Evolutionary conservation across 2,113 vertebrate species (phyloP).

Genomic region (Mohoua ochrocephala): DNA sequence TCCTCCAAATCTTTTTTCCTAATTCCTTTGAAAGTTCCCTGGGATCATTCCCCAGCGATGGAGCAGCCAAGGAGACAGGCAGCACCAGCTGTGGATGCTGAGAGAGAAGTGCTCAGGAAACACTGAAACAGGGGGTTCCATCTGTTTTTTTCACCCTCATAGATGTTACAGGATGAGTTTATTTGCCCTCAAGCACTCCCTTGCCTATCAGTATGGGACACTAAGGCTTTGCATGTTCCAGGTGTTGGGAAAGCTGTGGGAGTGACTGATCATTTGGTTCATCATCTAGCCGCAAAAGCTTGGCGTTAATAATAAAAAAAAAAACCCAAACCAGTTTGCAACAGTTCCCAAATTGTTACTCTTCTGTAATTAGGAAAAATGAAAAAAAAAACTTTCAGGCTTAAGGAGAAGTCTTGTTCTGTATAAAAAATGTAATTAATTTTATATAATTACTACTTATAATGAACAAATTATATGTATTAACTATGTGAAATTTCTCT

Average conservation of each 20-base stretch:
- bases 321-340: not conserved
- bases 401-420: not conserved
- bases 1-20: not conserved
- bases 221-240: not conserved
- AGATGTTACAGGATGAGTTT: not conserved
- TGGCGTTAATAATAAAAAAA: not conserved
- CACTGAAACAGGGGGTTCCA: not conserved
- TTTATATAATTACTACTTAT: not conserved
- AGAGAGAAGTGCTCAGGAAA: not conserved
- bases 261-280: not conserved
- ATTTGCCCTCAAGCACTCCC: not conserved
- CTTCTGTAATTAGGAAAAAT: not conserved
- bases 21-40: not conserved
- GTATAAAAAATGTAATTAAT: not conserved
- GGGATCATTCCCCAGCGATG: too few relatives aligned
- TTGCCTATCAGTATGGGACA: too few relatives aligned
- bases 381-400: accelerated
- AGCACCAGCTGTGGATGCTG: not conserved
- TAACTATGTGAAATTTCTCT: not conserved
- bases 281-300: not conserved
- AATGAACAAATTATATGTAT: not conserved
- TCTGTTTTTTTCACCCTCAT: not conserved
- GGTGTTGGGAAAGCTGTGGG: not conserved
- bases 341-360: not conserved
- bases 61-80: not conserved